These are phyloP conservation scores for Elgonia sp. DNA, from an alignment of 2,888 invertebrate species.

Conservation along the genomic window DNA sequence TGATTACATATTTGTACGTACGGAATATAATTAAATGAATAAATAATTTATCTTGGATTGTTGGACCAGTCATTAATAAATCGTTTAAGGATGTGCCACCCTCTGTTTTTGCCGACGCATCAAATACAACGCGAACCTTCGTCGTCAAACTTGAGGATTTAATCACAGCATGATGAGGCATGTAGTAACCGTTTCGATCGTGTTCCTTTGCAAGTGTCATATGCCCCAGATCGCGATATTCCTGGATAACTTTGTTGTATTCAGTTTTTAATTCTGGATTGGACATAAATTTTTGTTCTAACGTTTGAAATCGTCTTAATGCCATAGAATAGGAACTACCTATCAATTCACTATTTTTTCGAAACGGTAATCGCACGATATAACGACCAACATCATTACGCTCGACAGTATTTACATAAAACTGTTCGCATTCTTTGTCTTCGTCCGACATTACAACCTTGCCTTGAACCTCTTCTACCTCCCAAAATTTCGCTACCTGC, in stretches of 20 bases:
- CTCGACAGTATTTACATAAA: not conserved
- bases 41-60: not conserved
- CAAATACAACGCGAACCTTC: not conserved
- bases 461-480: not conserved
- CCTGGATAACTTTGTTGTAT: not conserved
- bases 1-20: not conserved
- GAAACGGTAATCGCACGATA: constrained; percentile 1
- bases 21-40: not conserved
- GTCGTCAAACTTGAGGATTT: not conserved
- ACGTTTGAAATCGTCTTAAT: constrained; percentile 6
- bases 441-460: not conserved
- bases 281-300: not conserved
- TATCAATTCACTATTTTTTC: not conserved
- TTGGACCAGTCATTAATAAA: not conserved
- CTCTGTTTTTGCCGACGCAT: not conserved
- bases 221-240: not conserved
- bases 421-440: not conserved
- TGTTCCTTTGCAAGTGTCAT: not conserved
- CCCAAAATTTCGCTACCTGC: constrained; percentile 10
- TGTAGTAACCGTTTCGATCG: not conserved
- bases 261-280: constrained; percentile 4
- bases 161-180: constrained; percentile 1
- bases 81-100: not conserved
- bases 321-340: not conserved
- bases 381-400: not conserved